phyloP scores from a whole-genome alignment of 2,797 vertebrate genomes.

The Eulemur coronatus region DNA sequence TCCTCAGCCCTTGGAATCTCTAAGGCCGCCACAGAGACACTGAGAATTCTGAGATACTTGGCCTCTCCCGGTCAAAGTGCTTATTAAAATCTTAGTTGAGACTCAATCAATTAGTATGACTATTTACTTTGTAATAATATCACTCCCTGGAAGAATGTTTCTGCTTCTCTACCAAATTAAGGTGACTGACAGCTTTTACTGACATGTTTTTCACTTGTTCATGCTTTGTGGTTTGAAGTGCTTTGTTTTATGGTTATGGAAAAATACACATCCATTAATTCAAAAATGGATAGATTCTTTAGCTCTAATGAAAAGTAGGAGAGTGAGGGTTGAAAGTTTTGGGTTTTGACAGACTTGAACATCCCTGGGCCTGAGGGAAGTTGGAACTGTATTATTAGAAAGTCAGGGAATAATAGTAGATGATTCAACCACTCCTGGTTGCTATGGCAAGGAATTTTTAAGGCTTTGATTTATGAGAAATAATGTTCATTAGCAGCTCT shows the following conservation, averaged over 20 bases:
- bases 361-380: not conserved
- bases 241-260: not conserved
- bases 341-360: not conserved
- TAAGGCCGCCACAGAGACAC: not conserved
- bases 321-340: slow-evolving; percentile 12
- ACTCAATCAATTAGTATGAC: not conserved
- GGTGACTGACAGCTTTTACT: not conserved
- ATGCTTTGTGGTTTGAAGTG: not conserved
- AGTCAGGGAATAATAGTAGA: slow-evolving; percentile 49
- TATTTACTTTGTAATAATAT: not conserved
- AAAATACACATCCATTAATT: not conserved
- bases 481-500: slow-evolving; percentile 62
- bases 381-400: slow-evolving; percentile 43
- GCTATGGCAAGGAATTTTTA: slow-evolving; percentile 65
- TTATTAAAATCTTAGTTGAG: not conserved
- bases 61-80: not conserved
- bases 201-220: not conserved
- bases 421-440: slow-evolving; percentile 60
- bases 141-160: not conserved
- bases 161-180: not conserved
- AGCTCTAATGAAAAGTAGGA: not conserved
- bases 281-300: not conserved
- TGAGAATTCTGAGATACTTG: not conserved
- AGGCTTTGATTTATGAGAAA: slow-evolving; percentile 68
- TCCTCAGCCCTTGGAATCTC: not conserved